phyloP scores from a whole-genome alignment of 2,113 vertebrate species.

The Naja naja region DNA sequence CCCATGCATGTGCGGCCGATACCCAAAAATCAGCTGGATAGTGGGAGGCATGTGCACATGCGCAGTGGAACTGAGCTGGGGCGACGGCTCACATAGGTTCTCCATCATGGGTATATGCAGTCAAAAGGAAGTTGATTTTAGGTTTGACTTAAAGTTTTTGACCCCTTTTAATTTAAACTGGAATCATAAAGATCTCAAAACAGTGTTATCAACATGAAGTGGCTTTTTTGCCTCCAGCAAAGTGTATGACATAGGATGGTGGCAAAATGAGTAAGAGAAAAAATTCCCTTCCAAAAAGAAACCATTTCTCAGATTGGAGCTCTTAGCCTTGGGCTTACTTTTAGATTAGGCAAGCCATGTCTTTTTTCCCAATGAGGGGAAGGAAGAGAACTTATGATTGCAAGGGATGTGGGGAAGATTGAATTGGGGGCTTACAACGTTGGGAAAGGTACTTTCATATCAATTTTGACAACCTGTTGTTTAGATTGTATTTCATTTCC shows the following conservation, averaged over 20 bases:
- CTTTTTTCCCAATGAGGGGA: not conserved
- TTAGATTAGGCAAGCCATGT: not conserved
- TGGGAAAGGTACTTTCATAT: not conserved
- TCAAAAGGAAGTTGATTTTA: not conserved
- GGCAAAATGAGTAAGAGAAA: not conserved
- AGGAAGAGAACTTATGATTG: not conserved
- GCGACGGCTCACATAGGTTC: too few species aligned
- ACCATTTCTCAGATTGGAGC: not conserved
- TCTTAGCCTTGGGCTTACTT: not conserved
- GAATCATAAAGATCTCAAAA: not conserved
- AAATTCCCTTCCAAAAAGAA: not conserved
- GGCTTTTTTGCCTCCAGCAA: constrained; percentile 2
- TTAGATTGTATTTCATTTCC: not conserved
- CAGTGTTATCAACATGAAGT: constrained; percentile 1
- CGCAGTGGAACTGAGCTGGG: too few species aligned
- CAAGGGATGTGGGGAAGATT: not conserved
- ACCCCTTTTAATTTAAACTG: not conserved
- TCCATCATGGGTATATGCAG: not conserved
- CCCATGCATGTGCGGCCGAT: too few species aligned
- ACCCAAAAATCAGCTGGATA: too few species aligned
- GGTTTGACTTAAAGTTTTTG: not conserved
- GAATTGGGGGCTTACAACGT: not conserved
- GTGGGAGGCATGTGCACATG: too few species aligned
- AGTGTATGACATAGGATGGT: not conserved
- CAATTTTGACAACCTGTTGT: not conserved